Percentiles rank a stretch among this genome's conserved stretches.
Conservation (phyloP, 2,888 invertebrate species). For the Ctenicera cuprea region DNA sequence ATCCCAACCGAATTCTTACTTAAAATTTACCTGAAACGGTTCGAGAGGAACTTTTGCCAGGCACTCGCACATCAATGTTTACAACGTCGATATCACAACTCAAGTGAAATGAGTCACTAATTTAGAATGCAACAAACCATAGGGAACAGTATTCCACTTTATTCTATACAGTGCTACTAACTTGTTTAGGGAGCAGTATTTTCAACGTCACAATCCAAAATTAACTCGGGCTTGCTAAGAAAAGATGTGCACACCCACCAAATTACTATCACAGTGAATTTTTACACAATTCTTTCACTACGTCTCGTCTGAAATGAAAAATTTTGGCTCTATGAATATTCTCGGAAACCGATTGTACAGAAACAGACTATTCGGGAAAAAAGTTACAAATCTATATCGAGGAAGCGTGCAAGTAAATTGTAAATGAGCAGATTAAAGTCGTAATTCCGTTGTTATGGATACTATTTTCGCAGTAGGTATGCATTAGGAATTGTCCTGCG, state of each 20-base stretch:
- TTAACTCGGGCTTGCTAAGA: slow-evolving; percentile 44
- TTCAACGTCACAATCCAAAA: slow-evolving; percentile 52
- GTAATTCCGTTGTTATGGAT: too few species aligned
- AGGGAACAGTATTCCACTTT: slow-evolving; percentile 55
- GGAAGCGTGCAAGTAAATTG: too few species aligned
- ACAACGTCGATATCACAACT: slow-evolving; percentile 60
- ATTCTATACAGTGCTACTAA: slow-evolving; percentile 47
- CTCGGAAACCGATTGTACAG: not conserved
- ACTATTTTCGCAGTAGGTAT: too few species aligned
- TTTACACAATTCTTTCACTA: not conserved
- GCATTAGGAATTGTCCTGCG: too few species aligned
- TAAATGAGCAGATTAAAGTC: too few species aligned
- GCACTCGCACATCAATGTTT: slow-evolving; percentile 34
- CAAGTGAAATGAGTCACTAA: slow-evolving; percentile 62
- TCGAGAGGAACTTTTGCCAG: not conserved
- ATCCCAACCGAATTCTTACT: not conserved
- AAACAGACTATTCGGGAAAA: not conserved
- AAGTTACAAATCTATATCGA: not conserved
- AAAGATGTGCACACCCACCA: slow-evolving; percentile 42
- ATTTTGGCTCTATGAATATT: not conserved
- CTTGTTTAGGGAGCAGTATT: slow-evolving; percentile 49
- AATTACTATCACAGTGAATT: slow-evolving; percentile 18
- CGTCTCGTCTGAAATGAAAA: not conserved
- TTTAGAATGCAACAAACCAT: slow-evolving; percentile 61
- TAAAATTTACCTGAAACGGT: not conserved